Percentiles rank a stretch among this genome's conserved stretches.
phyloP scores from a whole-genome alignment of 2,888 invertebrate genomes.

The Melieria picta region DNA sequence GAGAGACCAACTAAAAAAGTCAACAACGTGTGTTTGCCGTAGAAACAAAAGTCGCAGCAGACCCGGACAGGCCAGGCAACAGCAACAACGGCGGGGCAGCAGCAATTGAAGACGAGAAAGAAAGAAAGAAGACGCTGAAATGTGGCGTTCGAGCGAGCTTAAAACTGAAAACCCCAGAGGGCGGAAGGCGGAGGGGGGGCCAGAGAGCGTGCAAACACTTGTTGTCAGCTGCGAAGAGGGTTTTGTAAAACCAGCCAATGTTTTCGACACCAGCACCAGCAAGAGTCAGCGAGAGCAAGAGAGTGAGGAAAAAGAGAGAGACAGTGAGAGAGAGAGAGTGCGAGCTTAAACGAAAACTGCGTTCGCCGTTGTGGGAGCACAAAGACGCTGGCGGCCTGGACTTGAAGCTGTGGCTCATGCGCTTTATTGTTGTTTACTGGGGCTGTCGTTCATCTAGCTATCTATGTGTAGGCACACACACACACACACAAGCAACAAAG shows the following conservation, averaged over 20 bases:
- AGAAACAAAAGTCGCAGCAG: slow-evolving; percentile 12
- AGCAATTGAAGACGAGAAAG: slow-evolving; percentile 15
- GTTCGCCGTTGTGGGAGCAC: no score
- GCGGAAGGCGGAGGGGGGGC: background rate
- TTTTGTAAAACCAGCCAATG: background rate
- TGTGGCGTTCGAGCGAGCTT: no score
- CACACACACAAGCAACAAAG: no score
- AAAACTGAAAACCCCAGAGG: background rate
- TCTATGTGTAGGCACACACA: no score
- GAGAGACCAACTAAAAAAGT: slow-evolving; percentile 30
- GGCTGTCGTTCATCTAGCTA: no score
- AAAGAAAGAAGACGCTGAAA: slow-evolving; percentile 10
- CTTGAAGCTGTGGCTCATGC: no score
- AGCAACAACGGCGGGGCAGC: background rate
- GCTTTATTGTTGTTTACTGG: no score
- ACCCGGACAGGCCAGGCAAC: slow-evolving; percentile 1
- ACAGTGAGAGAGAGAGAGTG: background rate
- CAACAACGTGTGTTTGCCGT: slow-evolving; percentile 20
- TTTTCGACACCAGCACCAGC: background rate
- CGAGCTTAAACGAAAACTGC: background rate
- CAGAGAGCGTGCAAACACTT: slow-evolving; percentile 13
- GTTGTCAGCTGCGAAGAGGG: background rate
- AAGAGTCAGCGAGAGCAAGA: background rate
- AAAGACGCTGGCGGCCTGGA: no score
- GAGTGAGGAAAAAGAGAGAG: background rate